phyloP scores from a whole-genome alignment of 1,140 invertebrate genomes.

The Drosophila erecta region DNA sequence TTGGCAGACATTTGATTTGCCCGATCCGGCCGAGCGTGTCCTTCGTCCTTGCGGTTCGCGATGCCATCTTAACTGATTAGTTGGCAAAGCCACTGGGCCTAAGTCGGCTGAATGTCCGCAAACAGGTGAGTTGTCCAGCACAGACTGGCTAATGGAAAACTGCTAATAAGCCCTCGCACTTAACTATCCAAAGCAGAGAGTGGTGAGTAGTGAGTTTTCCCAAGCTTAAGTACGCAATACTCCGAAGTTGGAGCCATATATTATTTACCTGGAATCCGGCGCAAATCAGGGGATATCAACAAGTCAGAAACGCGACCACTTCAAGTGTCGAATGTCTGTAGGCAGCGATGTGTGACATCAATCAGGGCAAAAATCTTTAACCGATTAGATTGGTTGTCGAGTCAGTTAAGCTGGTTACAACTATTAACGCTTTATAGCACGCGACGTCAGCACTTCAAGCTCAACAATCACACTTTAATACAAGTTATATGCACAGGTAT shows the following conservation, averaged over 20 bases:
- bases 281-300: slow-evolving; percentile 28
- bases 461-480: not conserved
- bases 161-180: slow-evolving; percentile 29
- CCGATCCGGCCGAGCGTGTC: slow-evolving; percentile 37
- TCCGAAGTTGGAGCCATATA: not conserved
- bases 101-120: slow-evolving; percentile 55
- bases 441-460: slow-evolving; percentile 5
- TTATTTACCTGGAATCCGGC: not conserved
- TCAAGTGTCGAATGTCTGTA: slow-evolving; percentile 8
- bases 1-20: slow-evolving; percentile 55
- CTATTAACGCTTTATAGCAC: slow-evolving; percentile 14
- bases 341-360: slow-evolving; percentile 13
- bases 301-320: slow-evolving; percentile 3
- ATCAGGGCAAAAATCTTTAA: slow-evolving; percentile 27
- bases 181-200: slow-evolving; percentile 1
- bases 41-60: slow-evolving; percentile 14
- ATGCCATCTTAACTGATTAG: slow-evolving; percentile 58
- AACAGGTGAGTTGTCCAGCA: slow-evolving; percentile 21
- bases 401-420: slow-evolving; percentile 18
- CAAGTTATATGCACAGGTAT: not conserved
- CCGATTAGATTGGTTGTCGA: slow-evolving; percentile 20
- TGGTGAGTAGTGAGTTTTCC: slow-evolving; percentile 8
- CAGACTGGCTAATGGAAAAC: slow-evolving; percentile 39
- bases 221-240: not conserved
- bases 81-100: slow-evolving; percentile 21